Evolutionary conservation across 2,113 vertebrate species (phyloP), one percentile per base, ranked within the genome.

Genomic region (Abramis brama): DNA sequence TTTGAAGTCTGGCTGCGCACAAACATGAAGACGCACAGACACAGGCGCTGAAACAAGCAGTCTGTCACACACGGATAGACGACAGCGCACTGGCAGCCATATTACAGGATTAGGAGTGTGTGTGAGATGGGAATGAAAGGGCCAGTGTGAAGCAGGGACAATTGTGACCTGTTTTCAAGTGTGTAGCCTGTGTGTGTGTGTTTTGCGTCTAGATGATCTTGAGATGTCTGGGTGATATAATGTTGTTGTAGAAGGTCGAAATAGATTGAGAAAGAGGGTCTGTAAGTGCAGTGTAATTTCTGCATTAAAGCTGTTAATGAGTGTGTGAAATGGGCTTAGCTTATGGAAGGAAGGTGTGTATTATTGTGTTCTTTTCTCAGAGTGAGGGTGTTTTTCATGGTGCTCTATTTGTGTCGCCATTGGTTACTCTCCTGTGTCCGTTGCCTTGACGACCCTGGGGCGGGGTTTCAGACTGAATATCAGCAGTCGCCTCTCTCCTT

Each of bases 351-450:
- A 50, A 39, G 62, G 39, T 79, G 62, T 55, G 57, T 68, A n/a
- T 33, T 64, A 82, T 70, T 87, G 76, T 43, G 23, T 9, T 27
- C 55, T 75, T 50, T 30, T 77, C 39, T 64, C 25, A 62, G 73
- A 62, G 71, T 50, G 60, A 81, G 79, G 15, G 33, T 76, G 59
- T 84, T 84, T 84, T 84, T 84, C 55, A 84, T 64, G 73, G 57
- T 55, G 76, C 84, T 85, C 76, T 85, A 85, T 85, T 79, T 85
- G 84, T 70, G 84, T 79, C 47, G 62, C 45, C 62, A 68, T 77
- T 79, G 75, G 84, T 85, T 85, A 85, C 84, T 79, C 75, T 79
- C 59, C 84, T 85, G 75, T 85, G 75, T 85, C 84, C 84, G 84
- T 85, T 85, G 84, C 84, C 84, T 78, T 85, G 84, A 45, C 84